Percentiles rank a stretch among this genome's conserved stretches.
phyloP scores from a whole-genome alignment of 2,888 invertebrate genomes.

The Himalopsyche japonica region DNA sequence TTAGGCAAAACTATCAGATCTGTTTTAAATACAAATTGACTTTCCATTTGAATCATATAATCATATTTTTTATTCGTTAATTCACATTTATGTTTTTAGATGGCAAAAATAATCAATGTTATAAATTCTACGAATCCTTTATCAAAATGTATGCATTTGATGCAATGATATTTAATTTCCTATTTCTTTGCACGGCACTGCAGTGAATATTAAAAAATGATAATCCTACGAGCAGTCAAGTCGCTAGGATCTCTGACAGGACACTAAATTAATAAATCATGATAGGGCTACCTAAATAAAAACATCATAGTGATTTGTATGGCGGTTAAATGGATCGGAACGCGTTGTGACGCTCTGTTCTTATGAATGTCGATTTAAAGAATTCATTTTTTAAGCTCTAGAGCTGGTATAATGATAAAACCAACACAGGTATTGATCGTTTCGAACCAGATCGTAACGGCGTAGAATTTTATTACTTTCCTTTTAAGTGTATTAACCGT shows the following conservation, averaged over 20 bases:
- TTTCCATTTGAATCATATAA: no score
- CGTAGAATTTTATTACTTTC: no score
- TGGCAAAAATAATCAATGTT: no score
- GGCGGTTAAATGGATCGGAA: slow-evolving; percentile 29
- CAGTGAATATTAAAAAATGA: not conserved
- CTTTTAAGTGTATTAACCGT: no score
- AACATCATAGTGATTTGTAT: slow-evolving; percentile 34
- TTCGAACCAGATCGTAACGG: no score
- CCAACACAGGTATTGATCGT: no score
- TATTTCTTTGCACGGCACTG: not conserved
- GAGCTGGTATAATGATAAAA: not conserved
- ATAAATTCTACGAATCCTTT: no score
- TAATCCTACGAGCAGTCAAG: slow-evolving; percentile 9
- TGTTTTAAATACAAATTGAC: no score
- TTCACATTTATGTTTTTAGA: no score
- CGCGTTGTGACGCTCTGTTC: not conserved
- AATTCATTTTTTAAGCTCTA: not conserved
- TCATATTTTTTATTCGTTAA: no score
- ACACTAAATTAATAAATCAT: slow-evolving; percentile 29
- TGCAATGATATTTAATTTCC: not conserved
- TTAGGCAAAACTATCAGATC: no score
- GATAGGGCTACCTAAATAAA: slow-evolving; percentile 24
- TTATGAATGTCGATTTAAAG: not conserved
- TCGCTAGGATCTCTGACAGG: slow-evolving; percentile 9
- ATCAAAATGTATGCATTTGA: no score